phyloP scores from a whole-genome alignment of 2,113 vertebrate genomes.

The Ailuropoda melanoleuca region DNA sequence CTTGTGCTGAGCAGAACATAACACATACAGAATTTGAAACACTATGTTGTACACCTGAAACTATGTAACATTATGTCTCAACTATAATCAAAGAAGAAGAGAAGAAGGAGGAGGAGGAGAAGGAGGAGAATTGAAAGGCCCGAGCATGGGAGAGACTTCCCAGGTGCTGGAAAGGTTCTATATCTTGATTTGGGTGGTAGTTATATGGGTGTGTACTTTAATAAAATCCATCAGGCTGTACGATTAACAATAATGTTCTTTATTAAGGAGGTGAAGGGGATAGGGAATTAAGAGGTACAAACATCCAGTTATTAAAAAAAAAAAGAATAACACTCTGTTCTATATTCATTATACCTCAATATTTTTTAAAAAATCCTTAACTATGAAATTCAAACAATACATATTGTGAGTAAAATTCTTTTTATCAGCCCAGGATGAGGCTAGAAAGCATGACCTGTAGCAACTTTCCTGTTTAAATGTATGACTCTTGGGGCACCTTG shows the following conservation, averaged over 20 bases:
- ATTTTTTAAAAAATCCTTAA: not conserved
- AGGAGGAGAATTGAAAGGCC: not conserved
- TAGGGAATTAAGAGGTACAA: not conserved
- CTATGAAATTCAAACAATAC: constrained; percentile 14
- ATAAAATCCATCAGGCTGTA: constrained; percentile 26
- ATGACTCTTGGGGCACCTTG: not conserved
- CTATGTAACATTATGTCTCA: not conserved
- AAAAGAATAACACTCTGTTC: not conserved
- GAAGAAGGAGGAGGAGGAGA: not conserved
- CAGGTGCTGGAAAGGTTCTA: not conserved
- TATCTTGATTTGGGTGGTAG: not conserved
- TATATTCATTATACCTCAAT: not conserved
- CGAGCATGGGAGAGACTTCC: not conserved
- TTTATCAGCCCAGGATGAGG: constrained; percentile 1
- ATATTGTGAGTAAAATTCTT: not conserved
- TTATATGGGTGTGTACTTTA: not conserved
- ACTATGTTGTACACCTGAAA: not conserved
- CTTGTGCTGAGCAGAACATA: not conserved
- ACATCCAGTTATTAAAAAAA: not conserved
- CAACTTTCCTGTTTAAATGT: not conserved
- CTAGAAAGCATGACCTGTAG: not conserved
- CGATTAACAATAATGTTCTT: constrained; percentile 25
- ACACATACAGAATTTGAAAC: not conserved
- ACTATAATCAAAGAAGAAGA: not conserved
- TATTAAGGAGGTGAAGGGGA: not conserved